A percentile compares a stretch with the other conserved stretches of the same genome.
Conservation (phyloP, 2,113 vertebrate species). For the Caracal caracal region DNA sequence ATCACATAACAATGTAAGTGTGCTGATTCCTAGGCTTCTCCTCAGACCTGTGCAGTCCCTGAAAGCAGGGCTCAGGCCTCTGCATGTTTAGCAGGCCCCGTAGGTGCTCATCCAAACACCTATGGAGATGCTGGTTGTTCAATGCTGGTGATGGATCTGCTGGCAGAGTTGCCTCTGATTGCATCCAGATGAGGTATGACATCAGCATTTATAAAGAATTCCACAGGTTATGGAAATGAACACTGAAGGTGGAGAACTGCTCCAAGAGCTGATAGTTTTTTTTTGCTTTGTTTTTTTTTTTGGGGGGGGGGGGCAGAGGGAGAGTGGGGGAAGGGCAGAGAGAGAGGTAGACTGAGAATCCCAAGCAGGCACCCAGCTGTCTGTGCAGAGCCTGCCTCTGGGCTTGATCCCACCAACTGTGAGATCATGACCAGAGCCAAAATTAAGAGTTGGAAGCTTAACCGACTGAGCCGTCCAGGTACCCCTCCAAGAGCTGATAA, state of each 20-base stretch:
- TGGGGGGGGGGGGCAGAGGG: too few species aligned
- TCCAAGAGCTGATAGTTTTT: neutral
- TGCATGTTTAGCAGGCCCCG: accelerated
- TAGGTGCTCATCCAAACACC: too few species aligned
- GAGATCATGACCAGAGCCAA: too few species aligned
- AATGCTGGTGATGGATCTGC: neutral
- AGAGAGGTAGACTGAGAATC: too few species aligned
- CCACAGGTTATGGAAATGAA: neutral
- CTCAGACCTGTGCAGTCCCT: neutral
- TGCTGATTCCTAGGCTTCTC: neutral
- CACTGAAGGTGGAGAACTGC: neutral
- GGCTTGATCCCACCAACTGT: too few species aligned
- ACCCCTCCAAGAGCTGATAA: neutral
- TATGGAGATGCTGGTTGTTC: neutral
- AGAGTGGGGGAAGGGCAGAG: too few species aligned
- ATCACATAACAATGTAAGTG: neutral
- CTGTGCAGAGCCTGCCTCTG: too few species aligned
- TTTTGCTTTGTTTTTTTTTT: too few species aligned
- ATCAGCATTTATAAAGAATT: neutral
- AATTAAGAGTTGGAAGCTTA: too few species aligned
- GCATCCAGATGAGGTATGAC: neutral
- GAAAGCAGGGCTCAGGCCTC: neutral
- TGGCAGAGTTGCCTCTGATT: neutral
- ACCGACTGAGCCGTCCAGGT: too few species aligned
- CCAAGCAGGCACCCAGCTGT: too few species aligned